Base-by-base conservation (phyloP, 2,888 invertebrate species). In the Dyspetes luteomarginatus region DNA sequence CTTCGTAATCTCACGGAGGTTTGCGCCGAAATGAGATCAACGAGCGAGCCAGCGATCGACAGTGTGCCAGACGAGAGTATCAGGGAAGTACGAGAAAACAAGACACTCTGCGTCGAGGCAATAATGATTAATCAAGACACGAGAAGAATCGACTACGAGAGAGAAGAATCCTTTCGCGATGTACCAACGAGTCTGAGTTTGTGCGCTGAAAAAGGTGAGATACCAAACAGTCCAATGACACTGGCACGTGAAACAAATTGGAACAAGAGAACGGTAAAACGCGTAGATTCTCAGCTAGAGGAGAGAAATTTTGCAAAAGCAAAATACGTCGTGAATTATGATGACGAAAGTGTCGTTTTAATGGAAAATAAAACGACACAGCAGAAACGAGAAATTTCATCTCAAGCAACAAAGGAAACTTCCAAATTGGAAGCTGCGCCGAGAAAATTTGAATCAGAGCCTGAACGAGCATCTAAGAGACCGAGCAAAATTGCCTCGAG, bases 21-120 rank as follows among this genome's bases (percentile, higher is more conserved):
- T 73, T 92, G 92, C 75, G 92, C 91, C 24, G 92, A 92, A 81
- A 92, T 91, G 91, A 89, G 91, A 12, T 82, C 90, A 3, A 85
- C 91, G 1, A 86, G 86, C 81, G 91, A 91, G 68, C 90, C 91
- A 4, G 89, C 88, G 43, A 90, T 91, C 78, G 91, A 91, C 85
- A 88, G 86, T 71, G 88, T 92, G 0, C 87, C 89, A 5, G 90
- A 90, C 58, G 89, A 90, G 19, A 89, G 86, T 75, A 91, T 90
- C 67, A 85, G 86, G 62, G 92, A 92, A 74, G 86, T 92, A 2
- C 88, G 86, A 56, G 83, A 84, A 19, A 89, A 88, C 17, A 88
- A 88, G 65, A 82, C 86, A 0, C 87, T 91, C 0, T 91, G 91
- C 81, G 91, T 89, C 0, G 90, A 90, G 78, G 89, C 88, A 12